Conservation (phyloP, 2,113 vertebrate species). For the Brachionichthys hirsutus region DNA sequence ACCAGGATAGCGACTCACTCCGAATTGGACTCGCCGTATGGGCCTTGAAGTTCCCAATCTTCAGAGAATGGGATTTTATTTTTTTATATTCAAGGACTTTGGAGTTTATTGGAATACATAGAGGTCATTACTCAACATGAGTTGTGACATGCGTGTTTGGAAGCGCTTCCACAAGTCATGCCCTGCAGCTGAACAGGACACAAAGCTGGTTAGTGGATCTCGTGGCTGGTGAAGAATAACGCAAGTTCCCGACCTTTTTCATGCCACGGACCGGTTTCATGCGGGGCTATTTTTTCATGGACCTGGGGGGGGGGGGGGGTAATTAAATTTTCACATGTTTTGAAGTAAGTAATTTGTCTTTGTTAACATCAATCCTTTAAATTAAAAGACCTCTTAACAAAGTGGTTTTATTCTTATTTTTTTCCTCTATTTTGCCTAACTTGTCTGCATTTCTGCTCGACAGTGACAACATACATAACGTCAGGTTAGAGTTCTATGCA, state of each 20-base stretch:
- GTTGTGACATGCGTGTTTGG: too few relatives aligned
- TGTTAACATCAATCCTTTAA: background rate
- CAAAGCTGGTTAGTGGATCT: background rate
- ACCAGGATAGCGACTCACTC: slow-evolving; percentile 22
- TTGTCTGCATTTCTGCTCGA: too few relatives aligned
- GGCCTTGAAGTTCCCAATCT: slow-evolving; percentile 11
- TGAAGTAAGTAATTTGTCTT: background rate
- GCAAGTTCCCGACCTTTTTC: too few relatives aligned
- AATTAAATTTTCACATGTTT: background rate
- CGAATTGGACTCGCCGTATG: slow-evolving; percentile 3
- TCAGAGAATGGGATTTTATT: slow-evolving; percentile 10
- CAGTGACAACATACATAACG: too few relatives aligned
- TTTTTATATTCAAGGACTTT: slow-evolving; percentile 56
- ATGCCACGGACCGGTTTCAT: too few relatives aligned
- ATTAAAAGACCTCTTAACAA: slow-evolving; percentile 35
- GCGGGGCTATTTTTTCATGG: too few relatives aligned
- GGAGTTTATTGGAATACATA: slow-evolving; percentile 19
- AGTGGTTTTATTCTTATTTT: slow-evolving; percentile 52
- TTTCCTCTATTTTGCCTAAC: too few relatives aligned
- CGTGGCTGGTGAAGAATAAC: too few relatives aligned
- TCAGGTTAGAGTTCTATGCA: too few relatives aligned
- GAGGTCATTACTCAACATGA: slow-evolving; percentile 25
- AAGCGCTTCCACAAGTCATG: too few relatives aligned
- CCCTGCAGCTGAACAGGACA: background rate
- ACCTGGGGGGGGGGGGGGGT: too few relatives aligned